These are phyloP conservation scores for Pollachius pollachius DNA, from an alignment of 2,113 vertebrate species.

Conservation along the genomic window DNA sequence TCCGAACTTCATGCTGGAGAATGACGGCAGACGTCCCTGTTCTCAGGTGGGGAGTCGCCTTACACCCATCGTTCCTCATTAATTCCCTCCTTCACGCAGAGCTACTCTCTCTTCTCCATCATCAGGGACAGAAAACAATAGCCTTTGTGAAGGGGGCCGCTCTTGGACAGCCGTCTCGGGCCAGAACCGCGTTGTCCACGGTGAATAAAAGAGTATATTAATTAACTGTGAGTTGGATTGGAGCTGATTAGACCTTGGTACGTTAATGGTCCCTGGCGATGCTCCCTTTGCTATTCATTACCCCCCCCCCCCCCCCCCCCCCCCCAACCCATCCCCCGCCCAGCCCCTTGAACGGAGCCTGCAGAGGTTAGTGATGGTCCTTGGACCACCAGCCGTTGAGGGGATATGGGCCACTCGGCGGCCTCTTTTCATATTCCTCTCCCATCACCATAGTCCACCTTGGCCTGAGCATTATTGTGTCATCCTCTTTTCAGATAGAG, in stretches of 20 bases:
- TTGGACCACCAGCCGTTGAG: too few relatives aligned
- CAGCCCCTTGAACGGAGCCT: too few relatives aligned
- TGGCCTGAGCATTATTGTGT: slow-evolving; percentile 61
- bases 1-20: slow-evolving; percentile 21
- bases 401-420: too few relatives aligned
- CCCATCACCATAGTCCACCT: slow-evolving; percentile 53
- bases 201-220: slow-evolving; percentile 40
- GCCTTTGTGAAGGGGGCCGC: slow-evolving; percentile 25
- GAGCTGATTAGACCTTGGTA: slow-evolving; percentile 54
- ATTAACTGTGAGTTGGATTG: slow-evolving; percentile 39
- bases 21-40: slow-evolving; percentile 30
- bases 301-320: too few relatives aligned
- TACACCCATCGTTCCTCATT: slow-evolving; percentile 34
- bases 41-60: not conserved
- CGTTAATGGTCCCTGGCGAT: slow-evolving; percentile 40
- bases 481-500: slow-evolving; percentile 58
- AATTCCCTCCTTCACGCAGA: slow-evolving; percentile 24
- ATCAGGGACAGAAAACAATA: slow-evolving; percentile 38
- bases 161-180: slow-evolving; percentile 31
- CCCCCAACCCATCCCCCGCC: too few relatives aligned
- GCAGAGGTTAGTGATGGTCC: too few relatives aligned
- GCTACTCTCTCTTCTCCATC: slow-evolving; percentile 7
- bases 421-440: slow-evolving; percentile 48
- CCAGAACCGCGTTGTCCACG: slow-evolving; percentile 29
- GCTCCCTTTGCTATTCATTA: slow-evolving; percentile 3